Percentiles rank a stretch among this genome's conserved stretches.
phyloP scores from a whole-genome alignment of 2,888 invertebrate genomes.

The Phengaris arion region DNA sequence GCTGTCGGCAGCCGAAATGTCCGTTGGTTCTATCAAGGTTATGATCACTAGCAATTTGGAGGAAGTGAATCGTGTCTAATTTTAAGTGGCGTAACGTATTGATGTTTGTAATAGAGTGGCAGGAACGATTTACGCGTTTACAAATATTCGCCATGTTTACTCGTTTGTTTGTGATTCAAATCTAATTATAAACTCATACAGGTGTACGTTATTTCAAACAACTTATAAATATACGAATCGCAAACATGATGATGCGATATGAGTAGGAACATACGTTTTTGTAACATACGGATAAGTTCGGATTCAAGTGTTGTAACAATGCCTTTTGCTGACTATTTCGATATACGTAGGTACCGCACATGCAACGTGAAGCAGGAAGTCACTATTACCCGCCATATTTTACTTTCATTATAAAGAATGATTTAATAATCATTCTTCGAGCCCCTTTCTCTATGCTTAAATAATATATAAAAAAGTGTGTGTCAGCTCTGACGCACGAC shows the following conservation, averaged over 20 bases:
- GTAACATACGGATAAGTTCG: neutral
- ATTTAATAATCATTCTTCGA: no score
- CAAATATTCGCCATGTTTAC: slow-evolving; percentile 35
- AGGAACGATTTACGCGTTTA: slow-evolving; percentile 33
- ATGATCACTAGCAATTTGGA: neutral
- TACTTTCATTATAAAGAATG: no score
- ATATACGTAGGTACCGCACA: no score
- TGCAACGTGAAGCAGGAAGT: no score
- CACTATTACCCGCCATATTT: no score
- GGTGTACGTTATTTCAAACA: neutral
- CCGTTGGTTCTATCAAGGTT: slow-evolving; percentile 29
- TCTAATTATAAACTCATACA: slow-evolving; percentile 21
- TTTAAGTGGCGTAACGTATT: slow-evolving; percentile 22
- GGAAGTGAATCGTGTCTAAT: slow-evolving; percentile 14
- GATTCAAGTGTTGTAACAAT: no score
- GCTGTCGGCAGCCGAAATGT: neutral
- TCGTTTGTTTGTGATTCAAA: slow-evolving; percentile 32
- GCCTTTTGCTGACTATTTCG: no score
- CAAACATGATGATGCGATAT: neutral
- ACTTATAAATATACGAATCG: neutral
- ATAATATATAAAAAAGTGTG: no score
- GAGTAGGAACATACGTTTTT: neutral
- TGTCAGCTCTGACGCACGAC: no score
- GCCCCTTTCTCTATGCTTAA: neutral
- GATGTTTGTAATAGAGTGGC: slow-evolving; percentile 27